phyloP scores from a whole-genome alignment of 2,888 invertebrate species.

The Aporophyla lueneburgensis region DNA sequence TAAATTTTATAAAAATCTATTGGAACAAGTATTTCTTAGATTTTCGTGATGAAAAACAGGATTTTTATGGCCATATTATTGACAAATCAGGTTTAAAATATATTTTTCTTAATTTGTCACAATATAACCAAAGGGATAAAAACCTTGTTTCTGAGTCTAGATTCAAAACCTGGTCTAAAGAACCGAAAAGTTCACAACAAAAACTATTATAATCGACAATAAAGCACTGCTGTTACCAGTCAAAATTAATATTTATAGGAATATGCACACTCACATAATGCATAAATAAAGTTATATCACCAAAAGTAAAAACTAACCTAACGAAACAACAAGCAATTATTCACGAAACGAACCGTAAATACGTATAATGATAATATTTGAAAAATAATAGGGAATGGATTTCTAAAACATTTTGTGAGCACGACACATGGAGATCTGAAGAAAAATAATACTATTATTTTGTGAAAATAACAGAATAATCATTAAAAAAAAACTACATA shows the following conservation, averaged over 20 bases:
- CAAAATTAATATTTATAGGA: neutral
- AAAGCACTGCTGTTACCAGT: neutral
- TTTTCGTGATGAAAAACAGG: neutral
- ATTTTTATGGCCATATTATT: neutral
- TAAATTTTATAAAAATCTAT: neutral
- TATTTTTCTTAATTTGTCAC: neutral
- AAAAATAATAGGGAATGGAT: slow-evolving; percentile 40
- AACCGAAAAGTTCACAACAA: neutral
- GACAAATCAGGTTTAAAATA: no score
- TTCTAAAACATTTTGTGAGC: slow-evolving; percentile 15
- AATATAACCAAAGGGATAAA: neutral
- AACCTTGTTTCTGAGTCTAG: neutral
- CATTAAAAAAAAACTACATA: slow-evolving; percentile 3
- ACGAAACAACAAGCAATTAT: slow-evolving; percentile 15
- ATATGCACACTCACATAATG: slow-evolving; percentile 18
- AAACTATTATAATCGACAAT: neutral
- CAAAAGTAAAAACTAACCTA: slow-evolving; percentile 34
- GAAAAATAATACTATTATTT: slow-evolving; percentile 2
- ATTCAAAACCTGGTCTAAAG: no score
- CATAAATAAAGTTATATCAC: slow-evolving; percentile 48
- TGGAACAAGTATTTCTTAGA: neutral
- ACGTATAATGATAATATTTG: slow-evolving; percentile 39
- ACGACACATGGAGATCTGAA: slow-evolving; percentile 28
- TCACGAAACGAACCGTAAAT: slow-evolving; percentile 33
- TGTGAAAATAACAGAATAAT: neutral